Conservation (phyloP, 2,797 vertebrate genomes). For the Chiroxiphia lanceolata region DNA sequence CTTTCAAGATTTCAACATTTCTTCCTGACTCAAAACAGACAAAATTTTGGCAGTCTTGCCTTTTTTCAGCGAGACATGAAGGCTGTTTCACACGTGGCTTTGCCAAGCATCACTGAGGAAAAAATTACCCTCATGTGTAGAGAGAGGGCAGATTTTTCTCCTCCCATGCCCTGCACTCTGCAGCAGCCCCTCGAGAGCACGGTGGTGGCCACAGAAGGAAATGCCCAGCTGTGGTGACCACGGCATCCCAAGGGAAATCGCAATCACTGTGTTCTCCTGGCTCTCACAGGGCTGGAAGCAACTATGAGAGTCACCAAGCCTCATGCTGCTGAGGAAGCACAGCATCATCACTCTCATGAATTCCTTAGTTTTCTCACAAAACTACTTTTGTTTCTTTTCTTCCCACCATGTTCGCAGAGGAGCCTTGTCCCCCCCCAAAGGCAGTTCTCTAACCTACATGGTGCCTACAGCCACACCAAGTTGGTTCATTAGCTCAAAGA, state of each 20-base stretch:
- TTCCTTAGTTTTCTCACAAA: not conserved
- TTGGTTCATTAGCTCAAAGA: not conserved
- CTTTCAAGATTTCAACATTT: slow-evolving; percentile 41
- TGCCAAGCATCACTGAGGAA: slow-evolving; percentile 18
- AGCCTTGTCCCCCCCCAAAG: not conserved
- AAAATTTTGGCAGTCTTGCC: slow-evolving; percentile 41
- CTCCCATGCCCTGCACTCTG: not conserved
- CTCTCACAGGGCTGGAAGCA: not conserved
- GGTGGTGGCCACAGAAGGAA: not conserved
- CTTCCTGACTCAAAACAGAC: slow-evolving; percentile 44
- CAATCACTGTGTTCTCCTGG: not conserved
- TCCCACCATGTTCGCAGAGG: not conserved
- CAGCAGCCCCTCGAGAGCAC: rapidly evolving
- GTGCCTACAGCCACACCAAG: not conserved
- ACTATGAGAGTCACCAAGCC: rapidly evolving
- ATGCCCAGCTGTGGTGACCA: rapidly evolving
- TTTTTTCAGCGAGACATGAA: slow-evolving; percentile 1
- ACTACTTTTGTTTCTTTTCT: not conserved
- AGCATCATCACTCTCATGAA: not conserved
- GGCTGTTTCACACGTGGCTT: slow-evolving; percentile 21
- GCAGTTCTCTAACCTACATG: not conserved
- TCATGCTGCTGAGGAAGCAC: not conserved
- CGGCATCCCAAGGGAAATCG: rapidly evolving
- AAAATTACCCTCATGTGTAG: not conserved
- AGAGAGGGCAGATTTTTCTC: not conserved